A percentile compares a stretch with the other conserved stretches of the same genome.
phyloP scores from a whole-genome alignment of 2,888 invertebrate genomes.

The Camptogramma bilineatum region DNA sequence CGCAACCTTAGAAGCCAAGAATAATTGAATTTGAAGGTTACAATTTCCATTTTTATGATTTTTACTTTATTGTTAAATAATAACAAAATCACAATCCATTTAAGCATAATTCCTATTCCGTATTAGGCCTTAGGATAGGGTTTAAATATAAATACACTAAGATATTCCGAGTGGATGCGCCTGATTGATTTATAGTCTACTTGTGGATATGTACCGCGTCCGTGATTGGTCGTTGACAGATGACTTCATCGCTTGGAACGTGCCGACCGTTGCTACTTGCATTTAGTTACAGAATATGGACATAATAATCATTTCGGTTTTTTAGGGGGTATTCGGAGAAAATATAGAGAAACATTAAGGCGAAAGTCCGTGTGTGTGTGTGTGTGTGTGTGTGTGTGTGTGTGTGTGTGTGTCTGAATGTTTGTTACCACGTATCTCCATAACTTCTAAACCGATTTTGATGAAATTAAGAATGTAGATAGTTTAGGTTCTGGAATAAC shows the following conservation, averaged over 20 bases:
- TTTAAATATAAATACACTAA: slow-evolving; percentile 31
- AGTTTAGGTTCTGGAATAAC: no score
- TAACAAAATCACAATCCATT: no score
- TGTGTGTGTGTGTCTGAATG: no score
- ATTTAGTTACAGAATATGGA: neutral
- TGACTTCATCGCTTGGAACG: slow-evolving; percentile 47
- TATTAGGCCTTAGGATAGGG: neutral
- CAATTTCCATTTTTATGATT: neutral
- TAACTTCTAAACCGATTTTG: no score
- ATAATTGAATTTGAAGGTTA: no score
- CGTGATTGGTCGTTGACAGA: slow-evolving; percentile 45
- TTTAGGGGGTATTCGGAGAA: neutral
- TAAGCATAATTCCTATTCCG: no score
- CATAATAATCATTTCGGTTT: neutral
- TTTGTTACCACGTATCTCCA: no score
- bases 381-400: no score
- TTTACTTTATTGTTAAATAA: neutral
- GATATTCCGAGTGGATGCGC: slow-evolving; percentile 31
- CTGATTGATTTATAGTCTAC: slow-evolving; percentile 41
- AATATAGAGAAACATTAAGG: no score
- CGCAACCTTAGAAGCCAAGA: no score
- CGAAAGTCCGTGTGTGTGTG: no score
- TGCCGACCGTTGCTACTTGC: slow-evolving; percentile 31
- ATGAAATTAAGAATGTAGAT: no score
- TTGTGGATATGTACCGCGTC: slow-evolving; percentile 44